Base-by-base conservation (phyloP, 2,888 invertebrate genomes). In the Aphodius granarius region DNA sequence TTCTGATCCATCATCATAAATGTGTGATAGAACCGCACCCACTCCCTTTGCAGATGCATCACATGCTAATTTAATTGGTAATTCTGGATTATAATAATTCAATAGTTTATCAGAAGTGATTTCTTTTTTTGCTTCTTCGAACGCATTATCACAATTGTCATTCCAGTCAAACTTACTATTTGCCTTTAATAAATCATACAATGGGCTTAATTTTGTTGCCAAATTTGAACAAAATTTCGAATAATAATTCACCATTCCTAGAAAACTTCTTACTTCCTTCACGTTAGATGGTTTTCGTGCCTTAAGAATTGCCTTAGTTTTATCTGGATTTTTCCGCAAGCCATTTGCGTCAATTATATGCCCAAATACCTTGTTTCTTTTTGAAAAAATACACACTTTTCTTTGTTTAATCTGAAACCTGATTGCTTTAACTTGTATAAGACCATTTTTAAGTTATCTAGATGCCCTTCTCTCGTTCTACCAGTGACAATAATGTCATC, bases 371-470 rank as follows among this genome's bases (percentile, higher is more conserved):
- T 62, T 13, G n/a, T n/a, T 62, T 62, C 63, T 62, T 62, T 9
- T 62, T 62, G 63, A 62, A 62, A 62, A 62, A 62, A 62, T n/a
- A 62, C n/a, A n/a, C n/a, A n/a, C n/a, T n/a, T n/a, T n/a, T n/a
- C n/a, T n/a, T n/a, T n/a, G n/a, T n/a, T 15, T n/a, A 83, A 77
- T 15, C 75, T 82, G 65, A 82, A 78, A n/a, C 81, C 82, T 16
- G 80, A 75, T 3, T 81, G 74, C 18, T 63, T 71, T n/a, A 76
- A 80, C 19, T 21, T 74, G 0, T 66, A 43, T 17, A 73, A 74
- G 16, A 78, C 77, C 23, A 5, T 23, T 5, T 23, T 23, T 23
- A 23, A 23, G 9, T 23, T 23, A 5, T 23, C 23, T 23, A 23
- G 9, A 23, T 23, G 23, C 9, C 9, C 23, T 23, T 23, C n/a